Conservation (phyloP, 1,140 invertebrate species). For the Heliconius eleuchia region DNA sequence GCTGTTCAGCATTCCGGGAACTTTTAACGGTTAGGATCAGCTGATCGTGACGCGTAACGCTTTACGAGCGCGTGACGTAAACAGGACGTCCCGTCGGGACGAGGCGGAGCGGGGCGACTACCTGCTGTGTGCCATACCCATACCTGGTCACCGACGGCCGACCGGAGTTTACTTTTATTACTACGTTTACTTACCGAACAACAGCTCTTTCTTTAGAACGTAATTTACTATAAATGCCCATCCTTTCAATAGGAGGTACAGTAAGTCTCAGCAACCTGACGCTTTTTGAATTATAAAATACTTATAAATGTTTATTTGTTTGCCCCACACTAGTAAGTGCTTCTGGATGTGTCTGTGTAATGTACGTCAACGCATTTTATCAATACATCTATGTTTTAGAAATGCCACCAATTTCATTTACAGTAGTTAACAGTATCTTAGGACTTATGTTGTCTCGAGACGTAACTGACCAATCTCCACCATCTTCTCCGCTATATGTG, state of each 20-base stretch:
- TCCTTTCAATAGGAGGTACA: neutral
- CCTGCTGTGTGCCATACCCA: slow-evolving; percentile 14
- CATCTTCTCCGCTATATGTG: too few relatives aligned
- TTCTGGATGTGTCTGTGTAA: too few relatives aligned
- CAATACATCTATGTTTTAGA: too few relatives aligned
- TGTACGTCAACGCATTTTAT: too few relatives aligned
- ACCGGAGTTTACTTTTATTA: neutral
- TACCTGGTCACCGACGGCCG: neutral
- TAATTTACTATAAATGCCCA: neutral
- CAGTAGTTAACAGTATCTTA: too few relatives aligned
- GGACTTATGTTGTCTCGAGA: too few relatives aligned
- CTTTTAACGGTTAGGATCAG: slow-evolving; percentile 46
- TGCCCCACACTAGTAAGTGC: neutral
- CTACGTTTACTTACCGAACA: neutral
- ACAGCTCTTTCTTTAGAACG: neutral
- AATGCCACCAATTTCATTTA: too few relatives aligned
- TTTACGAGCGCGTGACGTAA: slow-evolving; percentile 39
- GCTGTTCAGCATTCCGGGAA: slow-evolving; percentile 53
- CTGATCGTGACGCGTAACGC: slow-evolving; percentile 34
- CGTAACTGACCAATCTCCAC: too few relatives aligned
- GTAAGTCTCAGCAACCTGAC: neutral
- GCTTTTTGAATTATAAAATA: neutral
- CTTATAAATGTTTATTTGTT: neutral
- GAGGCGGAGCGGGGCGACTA: slow-evolving; percentile 17
- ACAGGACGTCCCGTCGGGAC: slow-evolving; percentile 36